Base-by-base conservation (phyloP, 2,888 invertebrate species). In the Limnephilus marmoratus region DNA sequence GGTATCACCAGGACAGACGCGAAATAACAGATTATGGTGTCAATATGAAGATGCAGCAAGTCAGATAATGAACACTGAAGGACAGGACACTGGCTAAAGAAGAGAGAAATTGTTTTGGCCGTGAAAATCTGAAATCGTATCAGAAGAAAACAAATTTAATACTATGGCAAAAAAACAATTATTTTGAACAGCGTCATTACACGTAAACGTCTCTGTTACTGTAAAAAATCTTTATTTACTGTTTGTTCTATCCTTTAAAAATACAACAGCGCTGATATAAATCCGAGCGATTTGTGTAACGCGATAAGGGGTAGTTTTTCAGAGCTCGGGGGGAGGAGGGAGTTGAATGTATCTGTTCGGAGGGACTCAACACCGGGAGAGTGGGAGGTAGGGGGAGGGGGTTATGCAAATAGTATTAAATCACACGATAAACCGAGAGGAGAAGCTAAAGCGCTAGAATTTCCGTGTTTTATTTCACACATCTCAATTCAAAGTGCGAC, bases 271-370 rank as follows among this genome's bases (percentile, higher is more conserved):
- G 81, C 91, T 89, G 93, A 93, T 93, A 93, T 96, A 96, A 96
- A 96, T 96, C 96, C 96, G 95, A 95, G 95, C 96, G 96, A 96
- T 96, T 96, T 96, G 96, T 96, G 96, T 96, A 96, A 95, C 93
- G 95, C 96, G 96, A 96, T 96, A 93, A 96, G 95, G 92, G 92
- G 92, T 82, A 83, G 90, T 91, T 91, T 91, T 91, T 91, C 81
- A 91, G 34, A 82, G 49, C 81, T 45, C 81, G 89, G 88, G 90
- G 90, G 90, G 81, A 45, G 53, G 53, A 86, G 81, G 68, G 68
- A 9, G 68, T 68, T 68, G 68, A 24, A 68, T 29, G 85, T 87
- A 85, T 83, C 82, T 83, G 34, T 83, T 83, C 3, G 68, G 41
- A 81, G 68, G 68, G 68, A 68, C 24, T 68, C 68, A 68, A n/a